A percentile compares a stretch with the other conserved stretches of the same genome.
Evolutionary conservation across 2,888 invertebrate species (phyloP).

Genomic region (Phyto melanocephala): DNA sequence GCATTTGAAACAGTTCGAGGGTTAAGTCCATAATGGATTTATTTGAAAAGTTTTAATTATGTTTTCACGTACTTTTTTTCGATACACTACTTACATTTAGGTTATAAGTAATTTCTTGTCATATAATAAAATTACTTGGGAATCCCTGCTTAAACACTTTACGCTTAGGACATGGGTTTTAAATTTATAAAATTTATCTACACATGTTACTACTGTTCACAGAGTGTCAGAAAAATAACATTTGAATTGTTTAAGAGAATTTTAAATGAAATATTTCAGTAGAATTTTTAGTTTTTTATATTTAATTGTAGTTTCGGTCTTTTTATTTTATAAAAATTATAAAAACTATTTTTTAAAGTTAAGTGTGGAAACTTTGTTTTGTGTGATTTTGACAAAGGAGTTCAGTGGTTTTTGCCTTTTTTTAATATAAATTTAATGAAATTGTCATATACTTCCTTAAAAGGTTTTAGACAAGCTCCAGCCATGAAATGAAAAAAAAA

Average conservation of each 20-base stretch:
- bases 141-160: not conserved
- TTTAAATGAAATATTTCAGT: slow-evolving; percentile 33
- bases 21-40: too few relatives aligned
- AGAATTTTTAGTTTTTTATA: not conserved
- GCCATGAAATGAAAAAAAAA: too few relatives aligned
- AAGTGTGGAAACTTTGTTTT: slow-evolving; percentile 10
- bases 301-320: not conserved
- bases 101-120: too few relatives aligned
- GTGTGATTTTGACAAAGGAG: slow-evolving; percentile 5
- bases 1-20: too few relatives aligned
- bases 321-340: not conserved
- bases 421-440: too few relatives aligned
- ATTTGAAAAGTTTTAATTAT: too few relatives aligned
- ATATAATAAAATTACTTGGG: too few relatives aligned
- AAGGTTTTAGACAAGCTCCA: too few relatives aligned
- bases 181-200: slow-evolving; percentile 54
- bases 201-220: slow-evolving; percentile 45
- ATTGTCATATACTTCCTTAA: too few relatives aligned
- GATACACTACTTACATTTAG: not conserved
- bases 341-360: slow-evolving; percentile 10
- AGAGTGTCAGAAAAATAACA: slow-evolving; percentile 49
- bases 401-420: not conserved
- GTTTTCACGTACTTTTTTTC: not conserved
- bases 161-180: not conserved
- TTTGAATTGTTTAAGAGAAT: slow-evolving; percentile 37